Percentiles rank a stretch among this genome's conserved stretches.
Evolutionary conservation across 2,113 vertebrate species (phyloP).

Genomic region (Dicerorhinus sumatrensis): DNA sequence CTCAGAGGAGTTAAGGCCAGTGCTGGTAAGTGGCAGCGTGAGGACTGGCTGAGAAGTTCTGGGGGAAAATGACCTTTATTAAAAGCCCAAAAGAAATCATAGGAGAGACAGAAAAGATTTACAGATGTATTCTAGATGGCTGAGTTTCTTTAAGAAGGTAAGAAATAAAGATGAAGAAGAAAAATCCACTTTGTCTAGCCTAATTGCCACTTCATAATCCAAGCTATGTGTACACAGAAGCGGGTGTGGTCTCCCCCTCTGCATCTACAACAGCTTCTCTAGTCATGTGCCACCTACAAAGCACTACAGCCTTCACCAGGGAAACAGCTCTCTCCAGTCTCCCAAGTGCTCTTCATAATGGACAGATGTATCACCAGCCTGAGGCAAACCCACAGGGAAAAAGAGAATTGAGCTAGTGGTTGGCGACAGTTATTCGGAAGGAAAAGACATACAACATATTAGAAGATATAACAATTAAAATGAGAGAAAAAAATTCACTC

Average conservation of each 20-base stretch:
- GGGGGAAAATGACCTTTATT: background rate
- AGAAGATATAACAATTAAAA: background rate
- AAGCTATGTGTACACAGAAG: background rate
- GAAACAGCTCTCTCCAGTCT: background rate
- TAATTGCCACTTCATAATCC: background rate
- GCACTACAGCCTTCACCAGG: background rate
- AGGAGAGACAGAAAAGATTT: background rate
- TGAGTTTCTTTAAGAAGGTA: background rate
- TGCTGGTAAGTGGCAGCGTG: background rate
- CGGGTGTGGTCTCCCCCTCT: background rate
- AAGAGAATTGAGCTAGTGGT: background rate
- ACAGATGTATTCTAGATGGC: background rate
- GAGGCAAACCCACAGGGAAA: background rate
- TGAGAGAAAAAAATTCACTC: background rate
- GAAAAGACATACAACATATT: background rate
- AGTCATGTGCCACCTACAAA: background rate
- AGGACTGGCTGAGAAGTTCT: background rate
- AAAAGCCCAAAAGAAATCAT: background rate
- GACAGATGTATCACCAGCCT: background rate
- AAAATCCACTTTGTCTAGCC: background rate
- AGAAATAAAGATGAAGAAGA: background rate
- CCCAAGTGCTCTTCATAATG: background rate
- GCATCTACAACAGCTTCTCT: background rate
- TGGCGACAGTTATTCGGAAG: background rate
- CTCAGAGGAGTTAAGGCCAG: background rate